Evolutionary conservation across 2,797 vertebrate species (phyloP).

Genomic region (Cryptoblepharus egeriae): DNA sequence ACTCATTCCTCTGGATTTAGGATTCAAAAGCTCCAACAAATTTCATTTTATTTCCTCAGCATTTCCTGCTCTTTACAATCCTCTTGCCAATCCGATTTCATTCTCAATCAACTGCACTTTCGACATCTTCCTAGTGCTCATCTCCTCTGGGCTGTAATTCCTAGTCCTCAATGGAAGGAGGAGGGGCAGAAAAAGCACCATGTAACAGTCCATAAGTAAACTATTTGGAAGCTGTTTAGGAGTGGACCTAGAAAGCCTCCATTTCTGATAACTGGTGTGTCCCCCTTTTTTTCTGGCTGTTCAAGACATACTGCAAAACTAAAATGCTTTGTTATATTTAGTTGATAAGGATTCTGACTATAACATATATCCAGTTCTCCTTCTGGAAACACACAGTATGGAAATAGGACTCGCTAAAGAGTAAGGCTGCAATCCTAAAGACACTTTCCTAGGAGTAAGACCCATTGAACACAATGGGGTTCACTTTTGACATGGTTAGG

Average conservation of each 20-base stretch:
- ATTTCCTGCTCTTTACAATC: slow-evolving; percentile 20
- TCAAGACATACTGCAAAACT: background rate
- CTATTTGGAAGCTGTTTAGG: background rate
- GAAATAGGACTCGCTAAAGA: slow-evolving; percentile 7
- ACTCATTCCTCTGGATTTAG: background rate
- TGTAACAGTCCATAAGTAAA: background rate
- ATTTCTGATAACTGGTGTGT: background rate
- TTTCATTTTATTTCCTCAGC: slow-evolving; percentile 5
- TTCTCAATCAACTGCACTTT: slow-evolving; percentile 13
- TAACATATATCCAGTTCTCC: background rate
- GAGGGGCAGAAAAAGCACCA: background rate
- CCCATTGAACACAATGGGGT: too few species aligned
- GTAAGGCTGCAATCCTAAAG: too few species aligned
- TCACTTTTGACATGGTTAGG: too few species aligned
- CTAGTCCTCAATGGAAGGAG: background rate
- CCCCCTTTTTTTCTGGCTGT: background rate
- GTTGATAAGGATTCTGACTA: background rate
- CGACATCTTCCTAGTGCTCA: background rate
- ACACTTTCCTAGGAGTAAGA: too few species aligned
- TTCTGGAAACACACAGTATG: slow-evolving; percentile 12
- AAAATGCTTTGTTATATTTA: background rate
- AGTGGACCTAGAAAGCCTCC: background rate
- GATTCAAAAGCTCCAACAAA: background rate
- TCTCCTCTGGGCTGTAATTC: slow-evolving; percentile 14
- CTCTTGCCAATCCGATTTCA: slow-evolving; percentile 20